These are phyloP conservation scores for Dynastes hyllus DNA, from an alignment of 2,888 invertebrate species.

Conservation along the genomic window DNA sequence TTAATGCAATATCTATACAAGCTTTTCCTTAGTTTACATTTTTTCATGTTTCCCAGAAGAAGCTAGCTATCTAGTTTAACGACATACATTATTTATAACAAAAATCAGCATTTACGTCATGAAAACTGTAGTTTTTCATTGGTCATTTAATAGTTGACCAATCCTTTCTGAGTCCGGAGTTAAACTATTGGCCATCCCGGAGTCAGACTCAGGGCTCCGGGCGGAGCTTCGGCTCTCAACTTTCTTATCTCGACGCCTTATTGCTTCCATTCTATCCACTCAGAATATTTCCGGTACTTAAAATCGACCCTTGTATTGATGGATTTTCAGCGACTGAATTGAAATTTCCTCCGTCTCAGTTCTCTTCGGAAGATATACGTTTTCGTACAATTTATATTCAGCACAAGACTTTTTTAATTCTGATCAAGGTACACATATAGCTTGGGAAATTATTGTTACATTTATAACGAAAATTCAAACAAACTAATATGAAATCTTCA, in stretches of 20 bases:
- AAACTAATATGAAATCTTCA: not conserved
- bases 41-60: slow-evolving; percentile 49
- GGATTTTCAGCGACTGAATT: slow-evolving; percentile 61
- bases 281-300: slow-evolving; percentile 56
- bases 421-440: slow-evolving; percentile 10
- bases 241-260: slow-evolving; percentile 70
- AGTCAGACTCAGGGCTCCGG: slow-evolving; percentile 64
- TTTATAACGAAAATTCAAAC: not conserved
- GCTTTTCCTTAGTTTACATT: slow-evolving; percentile 34
- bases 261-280: slow-evolving; percentile 67
- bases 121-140: slow-evolving; percentile 66
- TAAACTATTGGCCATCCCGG: slow-evolving; percentile 67
- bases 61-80: slow-evolving; percentile 63
- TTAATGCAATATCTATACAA: slow-evolving; percentile 8
- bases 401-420: slow-evolving; percentile 20
- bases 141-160: slow-evolving; percentile 69
- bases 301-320: slow-evolving; percentile 61
- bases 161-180: slow-evolving; percentile 65
- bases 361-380: slow-evolving; percentile 25
- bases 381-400: slow-evolving; percentile 36
- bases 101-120: slow-evolving; percentile 68
- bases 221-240: slow-evolving; percentile 65
- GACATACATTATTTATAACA: slow-evolving; percentile 71
- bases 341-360: slow-evolving; percentile 59
- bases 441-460: not conserved